Conservation (phyloP, 2,113 vertebrate genomes). For the Myiozetetes cayanensis region DNA sequence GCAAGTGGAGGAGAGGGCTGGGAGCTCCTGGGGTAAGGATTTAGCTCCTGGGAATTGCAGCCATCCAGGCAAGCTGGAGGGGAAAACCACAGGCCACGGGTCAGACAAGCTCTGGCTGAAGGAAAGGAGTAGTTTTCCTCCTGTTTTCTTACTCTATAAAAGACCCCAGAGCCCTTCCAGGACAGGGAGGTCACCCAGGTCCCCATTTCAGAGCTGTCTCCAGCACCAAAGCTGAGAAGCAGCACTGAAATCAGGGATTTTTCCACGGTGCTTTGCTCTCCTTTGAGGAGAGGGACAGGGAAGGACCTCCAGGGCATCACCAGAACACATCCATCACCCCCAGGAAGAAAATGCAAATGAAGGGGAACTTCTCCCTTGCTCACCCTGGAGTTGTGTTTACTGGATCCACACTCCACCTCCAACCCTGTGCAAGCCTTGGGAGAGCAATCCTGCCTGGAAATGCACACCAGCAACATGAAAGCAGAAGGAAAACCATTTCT, state of each 20-base stretch:
- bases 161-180: neutral
- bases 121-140: neutral
- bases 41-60: neutral
- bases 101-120: neutral
- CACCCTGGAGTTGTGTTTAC: neutral
- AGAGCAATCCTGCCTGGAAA: neutral
- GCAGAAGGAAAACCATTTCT: neutral
- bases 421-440: neutral
- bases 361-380: neutral
- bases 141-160: neutral
- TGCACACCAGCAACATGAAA: accelerated
- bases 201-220: neutral
- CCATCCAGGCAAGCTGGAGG: accelerated
- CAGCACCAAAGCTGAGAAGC: neutral
- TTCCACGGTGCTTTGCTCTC: neutral
- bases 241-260: neutral
- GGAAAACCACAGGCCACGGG: neutral
- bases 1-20: neutral
- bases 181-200: neutral
- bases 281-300: neutral
- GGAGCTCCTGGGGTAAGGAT: neutral
- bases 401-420: accelerated
- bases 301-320: neutral
- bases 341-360: neutral
- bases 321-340: neutral